Evolutionary conservation across 2,113 vertebrate species (phyloP), one percentile per base, ranked within the genome.

Genomic region (Siniperca chuatsi): DNA sequence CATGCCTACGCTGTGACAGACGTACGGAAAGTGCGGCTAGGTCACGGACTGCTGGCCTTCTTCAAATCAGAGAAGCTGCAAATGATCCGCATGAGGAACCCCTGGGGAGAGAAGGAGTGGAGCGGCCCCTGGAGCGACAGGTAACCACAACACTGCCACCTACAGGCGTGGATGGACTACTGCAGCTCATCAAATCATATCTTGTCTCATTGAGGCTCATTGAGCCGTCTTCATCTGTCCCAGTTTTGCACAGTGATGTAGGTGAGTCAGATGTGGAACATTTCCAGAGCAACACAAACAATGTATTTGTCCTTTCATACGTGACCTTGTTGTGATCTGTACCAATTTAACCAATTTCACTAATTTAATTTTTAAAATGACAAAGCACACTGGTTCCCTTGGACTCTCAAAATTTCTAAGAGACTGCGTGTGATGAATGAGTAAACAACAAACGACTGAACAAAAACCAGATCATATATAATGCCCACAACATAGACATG

Each of bases 21-120:
- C 0, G 97, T 99, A 21, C 93, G 96, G 55, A 98, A 97, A 89
- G 97, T 99, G 60, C 96, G 98, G 0, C 95, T 99, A 29, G 98
- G 98, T 79, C 97, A 97, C 0, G 98, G 98, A 3, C 94, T 99
- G 21, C 92, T 99, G 75, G 96, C 98, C 37, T 99, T 97, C 90
- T 99, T 99, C 94, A 99, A 99, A 82, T 97, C 98, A 0, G 98
- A 99, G 94, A 98, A 98, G 92, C 95, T 99, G 82, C 97, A 97
- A 60, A 99, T 99, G 98, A 99, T 99, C 92, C 97, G 98, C 68
- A 97, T 99, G 96, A 96, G 98, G 84, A 99, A 99, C 90, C 98
- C 98, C 0, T 99, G 98, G 98, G 98, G 98, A 0, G 97, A 99
- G 94, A 96, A 97, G 79, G 98, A 99, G 87, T 99, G 98, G 98